Base-by-base conservation (phyloP, 2,113 vertebrate species). In the Aptenodytes patagonicus region DNA sequence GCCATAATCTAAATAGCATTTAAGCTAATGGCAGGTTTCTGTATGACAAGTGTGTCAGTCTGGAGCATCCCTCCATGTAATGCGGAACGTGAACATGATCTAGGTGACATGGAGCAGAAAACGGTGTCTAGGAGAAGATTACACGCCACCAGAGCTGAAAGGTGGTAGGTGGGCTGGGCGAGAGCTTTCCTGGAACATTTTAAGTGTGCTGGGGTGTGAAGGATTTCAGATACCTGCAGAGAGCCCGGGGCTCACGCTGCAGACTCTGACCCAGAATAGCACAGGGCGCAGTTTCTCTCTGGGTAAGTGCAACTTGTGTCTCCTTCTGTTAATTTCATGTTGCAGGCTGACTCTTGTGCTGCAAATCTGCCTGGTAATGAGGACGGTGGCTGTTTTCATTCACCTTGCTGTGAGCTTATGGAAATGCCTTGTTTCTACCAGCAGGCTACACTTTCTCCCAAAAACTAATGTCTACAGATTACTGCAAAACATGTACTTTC, bases 11-110 rank as follows among this genome's bases (percentile, higher is more conserved):
- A 71, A 89, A 31, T 7, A 70, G 32, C 19, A 47, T 96, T 90
- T 87, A n/a, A 83, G 46, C n/a, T 83, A 71, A 46, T 47, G 64
- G 32, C n/a, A 58, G 54, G 34, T 64, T 95, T 91, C 68, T 77
- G 28, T 42, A 24, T 85, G 64, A 54, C 46, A 73, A n/a, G 22
- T 11, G 7, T 75, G 42, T 84, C 49, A 36, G 36, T 57, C 28
- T 19, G 49, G 49, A 90, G 46, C 55, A 47, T 72, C 22, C 17
- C 21, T 90, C 44, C n/a, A 16, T 22, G 31, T 36, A 66, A 54
- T 77, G 36, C 68, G 57, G 75, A 81, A 49, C 0, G 0, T 57
- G 38, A 92, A 20, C 26, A 34, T 72, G 13, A 69, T 57, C 61
- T 38, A 55, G 65, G 72, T 83, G 80, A 69, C 58, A 28, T 0